Conservation (phyloP, 2,888 invertebrate species). For the Agonopterix subpropinquella region DNA sequence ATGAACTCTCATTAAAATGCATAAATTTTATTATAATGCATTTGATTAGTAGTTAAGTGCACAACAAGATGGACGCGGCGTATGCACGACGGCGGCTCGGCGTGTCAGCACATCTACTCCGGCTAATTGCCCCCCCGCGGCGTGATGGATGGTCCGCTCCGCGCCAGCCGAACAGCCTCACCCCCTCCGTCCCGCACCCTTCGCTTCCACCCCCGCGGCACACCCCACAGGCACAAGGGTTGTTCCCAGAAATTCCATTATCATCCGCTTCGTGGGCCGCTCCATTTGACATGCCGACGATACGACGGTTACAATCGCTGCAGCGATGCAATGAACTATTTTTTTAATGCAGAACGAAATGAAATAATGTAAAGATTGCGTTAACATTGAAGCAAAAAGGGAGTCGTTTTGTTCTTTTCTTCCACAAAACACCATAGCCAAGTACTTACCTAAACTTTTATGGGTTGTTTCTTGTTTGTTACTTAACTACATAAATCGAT, state of each 20-base stretch:
- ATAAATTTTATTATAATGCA: constrained; percentile 1
- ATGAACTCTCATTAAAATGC: neutral
- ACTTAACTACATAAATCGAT: too few relatives aligned
- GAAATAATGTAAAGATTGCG: too few relatives aligned
- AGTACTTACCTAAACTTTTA: too few relatives aligned
- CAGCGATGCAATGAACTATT: constrained; percentile 12
- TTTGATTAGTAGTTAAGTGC: constrained; percentile 8
- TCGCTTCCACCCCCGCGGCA: constrained; percentile 30
- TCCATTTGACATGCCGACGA: constrained; percentile 46
- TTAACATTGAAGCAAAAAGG: too few relatives aligned
- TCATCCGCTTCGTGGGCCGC: constrained; percentile 41
- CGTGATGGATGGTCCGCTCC: constrained; percentile 61
- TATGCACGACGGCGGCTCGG: constrained; percentile 38
- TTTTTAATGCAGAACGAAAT: too few relatives aligned
- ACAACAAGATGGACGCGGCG: constrained; percentile 18
- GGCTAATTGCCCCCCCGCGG: constrained; percentile 52
- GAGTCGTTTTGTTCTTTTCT: too few relatives aligned
- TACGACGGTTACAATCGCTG: constrained; percentile 32
- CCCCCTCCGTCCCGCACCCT: constrained; percentile 21
- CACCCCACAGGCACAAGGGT: constrained; percentile 61
- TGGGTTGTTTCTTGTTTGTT: too few relatives aligned
- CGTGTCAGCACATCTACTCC: constrained; percentile 71
- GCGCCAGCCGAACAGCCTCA: constrained; percentile 19
- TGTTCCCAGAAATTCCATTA: constrained; percentile 73
- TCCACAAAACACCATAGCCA: too few relatives aligned